Conservation (phyloP, 2,113 vertebrate species). For the Tetrao urogallus region DNA sequence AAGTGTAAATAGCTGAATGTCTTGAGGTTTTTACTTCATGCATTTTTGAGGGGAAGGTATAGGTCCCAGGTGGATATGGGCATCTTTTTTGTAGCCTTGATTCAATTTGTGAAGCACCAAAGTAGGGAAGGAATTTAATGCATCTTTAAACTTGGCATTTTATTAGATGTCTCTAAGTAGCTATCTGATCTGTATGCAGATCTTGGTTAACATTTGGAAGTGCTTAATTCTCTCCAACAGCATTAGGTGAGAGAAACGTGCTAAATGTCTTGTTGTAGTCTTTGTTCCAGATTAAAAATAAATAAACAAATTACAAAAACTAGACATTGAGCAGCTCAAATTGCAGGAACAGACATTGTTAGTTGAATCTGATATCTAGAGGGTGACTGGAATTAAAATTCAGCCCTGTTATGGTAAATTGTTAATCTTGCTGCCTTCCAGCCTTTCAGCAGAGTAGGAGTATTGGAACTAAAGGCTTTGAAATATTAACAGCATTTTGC, state of each 20-base stretch:
- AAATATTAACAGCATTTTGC: not conserved
- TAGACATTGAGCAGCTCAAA: not conserved
- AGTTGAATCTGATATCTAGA: not conserved
- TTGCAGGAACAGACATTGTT: not conserved
- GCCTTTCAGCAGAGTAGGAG: not conserved
- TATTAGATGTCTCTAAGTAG: not conserved
- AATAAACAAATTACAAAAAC: not conserved
- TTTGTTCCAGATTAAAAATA: not conserved
- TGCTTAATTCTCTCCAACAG: not conserved
- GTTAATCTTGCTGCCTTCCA: not conserved
- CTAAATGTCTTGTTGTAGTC: not conserved
- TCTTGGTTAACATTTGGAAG: not conserved
- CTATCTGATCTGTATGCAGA: not conserved
- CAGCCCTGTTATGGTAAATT: not conserved
- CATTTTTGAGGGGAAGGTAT: not conserved
- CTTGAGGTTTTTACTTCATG: not conserved
- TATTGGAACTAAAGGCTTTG: not conserved
- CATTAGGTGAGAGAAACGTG: not conserved
- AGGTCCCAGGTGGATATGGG: not conserved
- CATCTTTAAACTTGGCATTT: not conserved
- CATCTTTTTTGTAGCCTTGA: not conserved
- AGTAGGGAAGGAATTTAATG: not conserved
- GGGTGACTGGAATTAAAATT: not conserved
- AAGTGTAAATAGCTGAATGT: not conserved
- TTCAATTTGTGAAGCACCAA: not conserved